Evolutionary conservation across 2,888 invertebrate species (phyloP).

Genomic region (Perdita meconis): DNA sequence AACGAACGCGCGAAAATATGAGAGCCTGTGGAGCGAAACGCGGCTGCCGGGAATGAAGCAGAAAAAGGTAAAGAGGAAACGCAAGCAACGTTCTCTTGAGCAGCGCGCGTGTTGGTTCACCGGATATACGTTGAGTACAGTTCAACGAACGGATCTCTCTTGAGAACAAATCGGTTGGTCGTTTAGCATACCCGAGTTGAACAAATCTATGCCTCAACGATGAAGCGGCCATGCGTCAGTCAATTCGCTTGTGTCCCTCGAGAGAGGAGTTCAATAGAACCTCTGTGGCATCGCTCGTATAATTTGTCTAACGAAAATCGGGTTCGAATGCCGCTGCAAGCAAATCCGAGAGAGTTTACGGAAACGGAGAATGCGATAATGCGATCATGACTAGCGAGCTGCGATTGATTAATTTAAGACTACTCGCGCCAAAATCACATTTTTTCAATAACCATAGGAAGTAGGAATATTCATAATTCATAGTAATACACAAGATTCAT

Average conservation of each 20-base stretch:
- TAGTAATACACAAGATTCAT: no score
- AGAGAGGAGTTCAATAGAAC: conserved; percentile 3
- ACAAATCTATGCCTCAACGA: conserved; percentile 6
- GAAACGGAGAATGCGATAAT: conserved; percentile 6
- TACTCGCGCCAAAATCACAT: background rate
- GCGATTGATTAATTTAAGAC: conserved; percentile 21
- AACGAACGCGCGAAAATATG: background rate
- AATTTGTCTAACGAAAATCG: conserved; percentile 29
- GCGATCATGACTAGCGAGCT: conserved; percentile 17
- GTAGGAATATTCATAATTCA: no score
- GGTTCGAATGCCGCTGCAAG: conserved; percentile 26
- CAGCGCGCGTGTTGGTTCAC: background rate
- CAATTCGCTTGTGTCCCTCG: conserved; percentile 6
- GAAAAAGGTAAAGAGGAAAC: background rate
- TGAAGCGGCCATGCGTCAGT: conserved; percentile 1
- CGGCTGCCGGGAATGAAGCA: background rate
- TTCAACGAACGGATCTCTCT: no score
- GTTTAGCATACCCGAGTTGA: conserved; percentile 15
- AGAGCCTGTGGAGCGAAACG: background rate
- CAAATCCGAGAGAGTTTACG: conserved; percentile 24
- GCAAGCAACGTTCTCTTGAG: background rate
- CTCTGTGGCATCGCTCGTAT: conserved; percentile 21
- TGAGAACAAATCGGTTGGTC: conserved; percentile 5
- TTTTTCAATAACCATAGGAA: no score
- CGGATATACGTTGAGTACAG: no score